Base-by-base conservation (phyloP, 2,113 vertebrate species). In the Epinephelus fuscoguttatus region DNA sequence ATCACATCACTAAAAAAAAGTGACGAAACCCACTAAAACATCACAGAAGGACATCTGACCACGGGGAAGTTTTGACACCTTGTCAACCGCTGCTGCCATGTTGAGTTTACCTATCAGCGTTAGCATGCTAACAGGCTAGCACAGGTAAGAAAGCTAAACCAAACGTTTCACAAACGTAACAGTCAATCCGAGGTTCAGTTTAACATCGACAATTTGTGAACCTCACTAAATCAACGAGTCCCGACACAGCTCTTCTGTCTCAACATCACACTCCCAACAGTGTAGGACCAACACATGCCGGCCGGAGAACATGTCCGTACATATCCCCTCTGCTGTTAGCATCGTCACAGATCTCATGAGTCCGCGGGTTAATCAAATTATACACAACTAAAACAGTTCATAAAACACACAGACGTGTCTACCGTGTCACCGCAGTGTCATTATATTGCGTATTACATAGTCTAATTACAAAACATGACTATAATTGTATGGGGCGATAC, bases 301-400 rank as follows among this genome's bases (percentile, higher is more conserved):
- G 60, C 17, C 18, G 62, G n/a, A n/a, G 79, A 79, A 94, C 95
- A 95, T 95, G 94, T 37, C 93, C 45, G 82, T 74, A 88, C 95
- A 94, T 84, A 91, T 90, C 83, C 82, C 84, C 17, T 0, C 25
- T 17, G 14, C 59, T 11, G 15, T 12, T 86, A 82, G 70, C 81
- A 40, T 53, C 1, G 1, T 0, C 17, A 25, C 13, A 30, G 0
- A 37, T 2, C 3, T 30, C 19, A 2, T 3, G 6, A 0, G 18
- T 42, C 30, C 25, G 0, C 18, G 42, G 1, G 27, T 2, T 25
- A 33, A 33, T 6, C 0, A 0, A 33, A 5, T 2, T n/a, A 1
- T 13, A 30, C 7, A 47, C 17, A 1, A 3, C 0, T 10, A 33
- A 7, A 33, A 0, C 12, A 7, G 6, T 0, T 3, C 6, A 12